Base-by-base conservation (phyloP, 2,113 vertebrate genomes). In the Entomyzon cyanotis region DNA sequence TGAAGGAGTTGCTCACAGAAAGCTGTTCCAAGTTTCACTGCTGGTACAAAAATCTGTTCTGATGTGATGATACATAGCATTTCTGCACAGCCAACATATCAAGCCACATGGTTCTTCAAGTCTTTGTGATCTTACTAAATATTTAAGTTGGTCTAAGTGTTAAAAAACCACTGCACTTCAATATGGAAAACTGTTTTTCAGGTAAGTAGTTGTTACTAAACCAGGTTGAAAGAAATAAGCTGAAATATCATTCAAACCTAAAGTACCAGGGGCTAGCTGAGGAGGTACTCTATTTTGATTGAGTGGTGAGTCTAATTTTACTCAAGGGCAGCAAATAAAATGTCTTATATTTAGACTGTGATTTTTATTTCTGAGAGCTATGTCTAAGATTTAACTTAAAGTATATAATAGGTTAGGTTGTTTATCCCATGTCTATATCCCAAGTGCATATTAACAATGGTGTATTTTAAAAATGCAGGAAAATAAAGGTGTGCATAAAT, bases 41-140 rank as follows among this genome's bases (percentile, higher is more conserved):
- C 87, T 19, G 20, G 56, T 87, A 84, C 65, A 75, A 82, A 95
- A 96, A 93, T 94, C 94, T 97, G 94, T 92, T 94, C 73, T 76
- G 68, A 52, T 87, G 23, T 52, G 86, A 86, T 92, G 76, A 84
- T 56, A 31, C 89, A 94, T 47, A 68, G 41, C 31, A 17, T 71
- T 93, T 92, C 75, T 93, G 31, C 62, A 58, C 55, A 79, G 65
- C 35, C 22, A 68, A 53, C 2, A 3, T 44, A 79, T 17, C 77
- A 52, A 75, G 52, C 53, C 10, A 6, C 75, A 24, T 64, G 60
- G 46, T 58, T 87, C 53, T 89, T 58, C 41, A 82, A 42, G 41
- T 89, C 31, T 31, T 81, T 67, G 21, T 55, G 68, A 53, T 50
- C 35, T 64, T 76, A 49, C 46, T 79, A 65, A 93, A 85, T 87